phyloP scores from a whole-genome alignment of 1,140 invertebrate genomes.

The Limonius californicus region DNA sequence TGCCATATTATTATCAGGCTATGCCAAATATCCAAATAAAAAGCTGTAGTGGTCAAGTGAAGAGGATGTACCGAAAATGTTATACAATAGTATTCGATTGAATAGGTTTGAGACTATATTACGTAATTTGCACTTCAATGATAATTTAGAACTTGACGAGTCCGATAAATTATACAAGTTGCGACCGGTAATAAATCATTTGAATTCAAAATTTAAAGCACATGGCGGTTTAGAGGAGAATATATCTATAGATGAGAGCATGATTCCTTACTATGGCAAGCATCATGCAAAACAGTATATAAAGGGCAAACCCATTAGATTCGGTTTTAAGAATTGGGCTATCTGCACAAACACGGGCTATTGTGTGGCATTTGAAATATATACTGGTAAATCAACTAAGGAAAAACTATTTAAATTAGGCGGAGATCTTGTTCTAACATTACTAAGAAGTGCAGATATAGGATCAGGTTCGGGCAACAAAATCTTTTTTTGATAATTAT shows the following conservation, averaged over 20 bases:
- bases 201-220: slow-evolving; percentile 27
- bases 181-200: slow-evolving; percentile 20
- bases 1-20: slow-evolving; percentile 26
- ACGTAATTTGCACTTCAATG: slow-evolving; percentile 24
- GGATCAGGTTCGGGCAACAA: no score
- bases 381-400: slow-evolving; percentile 23
- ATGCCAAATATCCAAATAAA: slow-evolving; percentile 24
- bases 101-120: slow-evolving; percentile 30
- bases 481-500: slow-evolving; percentile 31
- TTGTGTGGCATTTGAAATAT: slow-evolving; percentile 26
- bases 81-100: slow-evolving; percentile 24
- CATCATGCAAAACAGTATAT: slow-evolving; percentile 46
- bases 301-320: slow-evolving; percentile 35
- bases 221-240: slow-evolving; percentile 33
- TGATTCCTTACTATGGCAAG: slow-evolving; percentile 33
- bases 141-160: slow-evolving; percentile 20
- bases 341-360: slow-evolving; percentile 27
- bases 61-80: slow-evolving; percentile 27
- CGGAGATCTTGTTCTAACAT: slow-evolving; percentile 28
- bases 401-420: slow-evolving; percentile 10
- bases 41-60: slow-evolving; percentile 17
- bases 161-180: slow-evolving; percentile 26
- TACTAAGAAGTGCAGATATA: slow-evolving; percentile 25
- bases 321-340: slow-evolving; percentile 33
- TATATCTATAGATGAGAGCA: slow-evolving; percentile 24